Evolutionary conservation across 2,888 invertebrate genomes (phyloP).

Genomic region (Eupeodes luniger): DNA sequence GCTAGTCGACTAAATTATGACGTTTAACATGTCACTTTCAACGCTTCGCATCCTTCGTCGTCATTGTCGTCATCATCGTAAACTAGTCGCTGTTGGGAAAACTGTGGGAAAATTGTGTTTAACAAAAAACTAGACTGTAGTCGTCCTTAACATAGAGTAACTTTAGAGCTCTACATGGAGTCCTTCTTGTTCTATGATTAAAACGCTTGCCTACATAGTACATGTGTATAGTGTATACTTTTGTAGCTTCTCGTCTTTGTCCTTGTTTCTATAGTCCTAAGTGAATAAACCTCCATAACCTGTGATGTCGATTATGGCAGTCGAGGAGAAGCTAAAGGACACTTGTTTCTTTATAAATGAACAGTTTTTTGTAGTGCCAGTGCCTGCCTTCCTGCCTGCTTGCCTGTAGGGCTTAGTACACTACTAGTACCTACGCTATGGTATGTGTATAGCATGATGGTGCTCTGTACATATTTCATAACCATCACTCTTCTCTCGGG

Average conservation of each 20-base stretch:
- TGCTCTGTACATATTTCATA: constrained; percentile 48
- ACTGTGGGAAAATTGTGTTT: too few species aligned
- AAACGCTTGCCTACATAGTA: constrained; percentile 43
- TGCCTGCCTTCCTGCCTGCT: neutral
- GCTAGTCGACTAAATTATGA: constrained; percentile 70
- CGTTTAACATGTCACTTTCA: constrained; percentile 72
- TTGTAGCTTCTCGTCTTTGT: constrained; percentile 14
- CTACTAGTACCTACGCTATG: too few species aligned
- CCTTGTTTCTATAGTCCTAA: neutral
- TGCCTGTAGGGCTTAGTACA: neutral
- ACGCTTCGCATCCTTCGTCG: constrained; percentile 61
- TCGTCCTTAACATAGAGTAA: neutral
- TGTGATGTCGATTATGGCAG: constrained; percentile 73
- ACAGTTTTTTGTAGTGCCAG: constrained; percentile 9
- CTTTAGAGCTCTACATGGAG: constrained; percentile 5
- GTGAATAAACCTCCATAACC: constrained; percentile 60
- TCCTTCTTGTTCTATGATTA: constrained; percentile 46
- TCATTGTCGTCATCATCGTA: constrained; percentile 28
- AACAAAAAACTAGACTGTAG: too few species aligned
- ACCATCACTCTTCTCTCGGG: constrained; percentile 44
- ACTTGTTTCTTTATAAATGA: constrained; percentile 61
- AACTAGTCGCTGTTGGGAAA: constrained; percentile 32
- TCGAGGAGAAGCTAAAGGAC: constrained; percentile 58
- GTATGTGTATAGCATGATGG: too few species aligned
- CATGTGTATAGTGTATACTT: constrained; percentile 32